Conservation (phyloP, 2,888 invertebrate genomes). For the Cynaeus angustus region DNA sequence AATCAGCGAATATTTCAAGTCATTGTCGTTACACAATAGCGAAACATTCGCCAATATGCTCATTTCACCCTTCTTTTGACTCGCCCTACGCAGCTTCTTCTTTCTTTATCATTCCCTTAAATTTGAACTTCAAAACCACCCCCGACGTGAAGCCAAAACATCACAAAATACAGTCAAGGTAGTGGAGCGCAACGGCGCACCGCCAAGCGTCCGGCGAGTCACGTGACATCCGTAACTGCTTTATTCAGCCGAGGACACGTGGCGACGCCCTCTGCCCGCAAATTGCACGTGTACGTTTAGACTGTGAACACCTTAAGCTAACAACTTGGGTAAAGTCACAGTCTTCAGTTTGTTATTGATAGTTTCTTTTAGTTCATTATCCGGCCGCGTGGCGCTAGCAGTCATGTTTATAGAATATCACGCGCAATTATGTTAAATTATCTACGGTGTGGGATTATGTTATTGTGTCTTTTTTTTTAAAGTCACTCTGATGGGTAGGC, state of each 20-base stretch:
- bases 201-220: conserved; percentile 58
- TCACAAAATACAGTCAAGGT: conserved; percentile 60
- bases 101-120: conserved; percentile 12
- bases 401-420: conserved; percentile 70
- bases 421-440: conserved; percentile 71
- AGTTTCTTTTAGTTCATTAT: conserved; percentile 72
- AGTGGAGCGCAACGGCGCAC: conserved; percentile 68
- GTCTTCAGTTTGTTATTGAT: conserved; percentile 70
- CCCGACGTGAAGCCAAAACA: conserved; percentile 33
- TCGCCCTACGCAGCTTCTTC: conserved; percentile 2
- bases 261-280: conserved; percentile 71
- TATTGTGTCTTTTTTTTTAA: conserved; percentile 41
- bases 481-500: conserved; percentile 21
- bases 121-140: neutral
- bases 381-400: conserved; percentile 69
- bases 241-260: conserved; percentile 70
- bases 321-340: conserved; percentile 55
- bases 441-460: conserved; percentile 62
- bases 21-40: conserved; percentile 59
- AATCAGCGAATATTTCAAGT: conserved; percentile 62
- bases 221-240: conserved; percentile 71
- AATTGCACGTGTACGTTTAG: conserved; percentile 67
- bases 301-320: conserved; percentile 58
- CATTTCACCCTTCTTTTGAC: conserved; percentile 14
- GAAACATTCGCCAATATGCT: conserved; percentile 56